Conservation (phyloP, 2,113 vertebrate species). For the Elephantulus edwardii region DNA sequence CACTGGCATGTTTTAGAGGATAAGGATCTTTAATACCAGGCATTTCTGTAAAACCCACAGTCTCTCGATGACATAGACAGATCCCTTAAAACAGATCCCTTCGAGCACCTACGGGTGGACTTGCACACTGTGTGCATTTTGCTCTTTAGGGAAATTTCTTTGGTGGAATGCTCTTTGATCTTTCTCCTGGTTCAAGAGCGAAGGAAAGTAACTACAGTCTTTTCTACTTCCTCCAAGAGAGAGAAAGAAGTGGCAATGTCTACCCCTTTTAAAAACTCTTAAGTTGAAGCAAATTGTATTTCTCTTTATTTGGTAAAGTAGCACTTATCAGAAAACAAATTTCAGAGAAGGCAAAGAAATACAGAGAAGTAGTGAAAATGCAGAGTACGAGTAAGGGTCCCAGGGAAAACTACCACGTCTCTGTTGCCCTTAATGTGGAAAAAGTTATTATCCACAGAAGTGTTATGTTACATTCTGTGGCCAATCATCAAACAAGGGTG, state of each 20-base stretch:
- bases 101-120: neutral
- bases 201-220: neutral
- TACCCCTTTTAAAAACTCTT: conserved; percentile 56
- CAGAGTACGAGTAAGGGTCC: conserved; percentile 48
- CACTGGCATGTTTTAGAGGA: neutral
- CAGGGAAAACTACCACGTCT: conserved; percentile 52
- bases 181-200: neutral
- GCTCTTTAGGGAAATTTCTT: neutral
- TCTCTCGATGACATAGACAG: neutral
- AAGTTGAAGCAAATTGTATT: conserved; percentile 66
- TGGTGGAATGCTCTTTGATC: neutral
- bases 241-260: neutral
- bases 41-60: neutral
- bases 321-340: conserved; percentile 50
- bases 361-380: conserved; percentile 70
- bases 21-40: neutral
- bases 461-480: conserved; percentile 60
- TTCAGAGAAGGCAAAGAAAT: conserved; percentile 69
- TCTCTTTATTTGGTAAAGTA: conserved; percentile 70
- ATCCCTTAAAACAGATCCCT: neutral
- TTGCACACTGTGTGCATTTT: neutral
- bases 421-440: conserved; percentile 61
- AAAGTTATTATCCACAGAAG: conserved; percentile 60
- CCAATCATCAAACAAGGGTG: conserved; percentile 64
- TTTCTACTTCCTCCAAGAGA: neutral